Evolutionary conservation across 2,797 vertebrate genomes (phyloP), one percentile per base, ranked within the genome.

Genomic region (Syngnathus rostellatus): DNA sequence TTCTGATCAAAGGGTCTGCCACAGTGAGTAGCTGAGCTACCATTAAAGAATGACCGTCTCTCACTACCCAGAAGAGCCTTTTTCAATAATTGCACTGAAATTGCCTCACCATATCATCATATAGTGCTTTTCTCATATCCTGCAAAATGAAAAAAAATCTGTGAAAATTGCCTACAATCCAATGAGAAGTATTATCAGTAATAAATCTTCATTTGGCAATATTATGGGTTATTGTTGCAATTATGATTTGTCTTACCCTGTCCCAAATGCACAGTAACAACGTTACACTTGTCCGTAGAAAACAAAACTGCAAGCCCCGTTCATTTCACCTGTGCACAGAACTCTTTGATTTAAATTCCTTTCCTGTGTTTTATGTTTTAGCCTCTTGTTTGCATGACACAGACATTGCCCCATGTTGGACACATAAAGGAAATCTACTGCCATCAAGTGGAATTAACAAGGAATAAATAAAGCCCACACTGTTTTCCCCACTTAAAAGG

Each of bases 361-460:
- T 37, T 41, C 17, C 10, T 60, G 58, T 40, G 38, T 10, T 41
- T 10, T 1, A 14, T 38, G 31, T 55, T 10, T 3, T 64, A 55
- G 11, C 23, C 2, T 11, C 38, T 71, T 6, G 65, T 77, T 69
- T 68, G 69, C 71, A 72, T 70, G 43, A 31, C 43, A 16, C 21
- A 41, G 23, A 55, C 8, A 14, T 55, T 21, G 40, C 60, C 7
- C 43, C 2, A 7, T n/a, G 17, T 3, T 46, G 45, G 11, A 21
- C 37, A 63, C 67, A 75, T 43, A 17, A 75, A 87, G 74, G 82
- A 78, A 79, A 82, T 81, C 63, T 82, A 87, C 83, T 87, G 83
- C 88, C 86, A 82, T 83, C 88, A 85, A 72, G 82, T 87, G 88
- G 80, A 69, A 54, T 9, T 4, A 19, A 65, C 17, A 12, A 2